Percentiles rank a stretch among this genome's conserved stretches.
phyloP scores from a whole-genome alignment of 2,797 vertebrate species.

The Austrolebias charrua region DNA sequence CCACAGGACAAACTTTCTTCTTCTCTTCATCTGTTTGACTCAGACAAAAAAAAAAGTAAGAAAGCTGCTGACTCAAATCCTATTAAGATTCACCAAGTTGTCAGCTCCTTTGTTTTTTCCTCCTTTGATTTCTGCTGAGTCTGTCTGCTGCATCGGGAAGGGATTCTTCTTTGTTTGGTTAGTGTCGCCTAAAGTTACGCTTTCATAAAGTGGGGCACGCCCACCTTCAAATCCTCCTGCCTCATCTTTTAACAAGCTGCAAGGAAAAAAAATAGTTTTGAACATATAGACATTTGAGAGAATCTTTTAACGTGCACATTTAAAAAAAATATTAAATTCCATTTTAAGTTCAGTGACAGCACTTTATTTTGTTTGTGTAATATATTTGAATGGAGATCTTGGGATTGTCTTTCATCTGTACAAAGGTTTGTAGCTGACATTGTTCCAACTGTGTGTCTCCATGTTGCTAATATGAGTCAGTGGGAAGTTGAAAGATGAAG shows the following conservation, averaged over 20 bases:
- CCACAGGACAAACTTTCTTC: neutral
- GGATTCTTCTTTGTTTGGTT: constrained; percentile 30
- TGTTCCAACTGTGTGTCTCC: constrained; percentile 13
- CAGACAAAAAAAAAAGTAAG: constrained; percentile 2
- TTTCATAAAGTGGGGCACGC: constrained; percentile 35
- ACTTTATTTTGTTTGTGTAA: constrained; percentile 4
- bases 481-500: constrained; percentile 61
- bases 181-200: constrained; percentile 40
- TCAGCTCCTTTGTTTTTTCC: constrained; percentile 33
- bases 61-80: constrained; percentile 49
- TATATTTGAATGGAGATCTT: constrained; percentile 7
- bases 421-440: constrained; percentile 14
- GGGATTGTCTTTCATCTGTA: constrained; percentile 15
- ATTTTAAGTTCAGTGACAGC: neutral
- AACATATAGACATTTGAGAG: constrained; percentile 17
- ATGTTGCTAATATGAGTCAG: constrained; percentile 50
- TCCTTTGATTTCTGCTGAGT: constrained; percentile 44
- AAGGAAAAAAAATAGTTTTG: constrained; percentile 20
- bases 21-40: neutral
- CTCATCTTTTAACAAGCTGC: constrained; percentile 16
- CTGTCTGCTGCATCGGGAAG: constrained; percentile 9
- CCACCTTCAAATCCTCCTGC: constrained; percentile 28
- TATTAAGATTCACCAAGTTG: constrained; percentile 28
- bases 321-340: neutral
- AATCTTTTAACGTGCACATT: neutral